phyloP scores from a whole-genome alignment of 2,797 vertebrate genomes.

The Hippocampus kuda region DNA sequence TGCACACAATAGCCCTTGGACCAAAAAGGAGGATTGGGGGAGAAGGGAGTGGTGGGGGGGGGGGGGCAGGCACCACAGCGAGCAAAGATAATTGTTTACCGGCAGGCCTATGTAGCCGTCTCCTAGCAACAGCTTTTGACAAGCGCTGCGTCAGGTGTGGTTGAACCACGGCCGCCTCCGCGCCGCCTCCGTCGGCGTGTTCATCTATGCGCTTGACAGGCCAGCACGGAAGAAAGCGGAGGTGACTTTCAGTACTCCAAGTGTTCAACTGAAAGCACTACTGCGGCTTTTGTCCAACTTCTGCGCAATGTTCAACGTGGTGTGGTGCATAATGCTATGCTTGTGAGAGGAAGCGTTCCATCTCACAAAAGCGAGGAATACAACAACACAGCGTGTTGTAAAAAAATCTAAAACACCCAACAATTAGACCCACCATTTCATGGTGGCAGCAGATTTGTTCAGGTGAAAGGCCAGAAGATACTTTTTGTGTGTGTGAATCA shows the following conservation, averaged over 20 bases:
- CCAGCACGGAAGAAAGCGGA: slow-evolving; percentile 4
- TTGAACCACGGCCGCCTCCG: slow-evolving; percentile 47
- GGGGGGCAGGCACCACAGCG: slow-evolving; percentile 8
- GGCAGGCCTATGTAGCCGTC: slow-evolving; percentile 72
- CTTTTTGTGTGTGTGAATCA: neutral
- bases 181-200: slow-evolving; percentile 33
- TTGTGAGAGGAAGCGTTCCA: slow-evolving; percentile 10
- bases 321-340: neutral
- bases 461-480: neutral
- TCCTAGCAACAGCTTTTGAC: slow-evolving; percentile 77
- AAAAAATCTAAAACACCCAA: neutral
- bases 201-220: slow-evolving; percentile 17
- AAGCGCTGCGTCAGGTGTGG: slow-evolving; percentile 73
- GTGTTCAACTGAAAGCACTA: slow-evolving; percentile 7
- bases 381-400: neutral
- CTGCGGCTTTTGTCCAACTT: neutral
- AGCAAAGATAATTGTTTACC: slow-evolving; percentile 78
- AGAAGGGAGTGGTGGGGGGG: slow-evolving; percentile 18
- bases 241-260: neutral
- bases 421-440: neutral
- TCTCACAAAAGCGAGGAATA: slow-evolving; percentile 9
- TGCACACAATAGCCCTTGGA: slow-evolving; percentile 46
- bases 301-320: too few relatives aligned
- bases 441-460: neutral
- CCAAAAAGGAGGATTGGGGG: slow-evolving; percentile 27